Conservation (phyloP, 2,888 invertebrate genomes). For the Chaitophorus viminalis region DNA sequence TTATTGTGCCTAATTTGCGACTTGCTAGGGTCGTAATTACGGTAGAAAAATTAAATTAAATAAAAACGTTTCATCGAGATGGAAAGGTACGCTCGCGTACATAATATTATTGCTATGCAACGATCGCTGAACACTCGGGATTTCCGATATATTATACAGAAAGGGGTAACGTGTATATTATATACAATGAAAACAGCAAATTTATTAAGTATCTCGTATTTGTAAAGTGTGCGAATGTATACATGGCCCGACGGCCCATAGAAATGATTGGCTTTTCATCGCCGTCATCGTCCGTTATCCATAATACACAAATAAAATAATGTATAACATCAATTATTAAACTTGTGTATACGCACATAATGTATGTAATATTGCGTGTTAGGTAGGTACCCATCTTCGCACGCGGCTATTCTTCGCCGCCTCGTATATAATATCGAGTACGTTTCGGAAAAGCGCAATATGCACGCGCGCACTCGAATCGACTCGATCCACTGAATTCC, state of each 20-base stretch:
- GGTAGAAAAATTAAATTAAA: background rate
- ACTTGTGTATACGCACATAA: background rate
- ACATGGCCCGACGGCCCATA: background rate
- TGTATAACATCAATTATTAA: background rate
- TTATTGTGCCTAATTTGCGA: background rate
- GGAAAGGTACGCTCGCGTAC: background rate
- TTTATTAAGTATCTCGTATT: background rate
- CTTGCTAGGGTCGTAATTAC: background rate
- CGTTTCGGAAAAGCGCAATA: constrained; percentile 52
- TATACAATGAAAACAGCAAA: background rate
- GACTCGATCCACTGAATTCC: constrained; percentile 33
- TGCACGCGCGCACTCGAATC: constrained; percentile 7
- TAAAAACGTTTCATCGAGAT: background rate
- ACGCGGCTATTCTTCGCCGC: constrained; percentile 11
- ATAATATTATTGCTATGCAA: background rate
- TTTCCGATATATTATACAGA: background rate
- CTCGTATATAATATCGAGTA: constrained; percentile 8
- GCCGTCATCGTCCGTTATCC: constrained; percentile 17
- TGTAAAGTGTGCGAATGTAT: background rate
- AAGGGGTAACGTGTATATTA: background rate
- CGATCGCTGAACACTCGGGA: background rate
- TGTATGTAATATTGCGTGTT: background rate
- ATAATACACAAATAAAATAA: no score
- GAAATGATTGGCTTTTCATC: constrained; percentile 43
- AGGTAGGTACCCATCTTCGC: background rate